A percentile compares a stretch with the other conserved stretches of the same genome.
These are phyloP conservation scores for Choloepus hoffmanni DNA, from an alignment of 2,113 vertebrate species.

Conservation along the genomic window DNA sequence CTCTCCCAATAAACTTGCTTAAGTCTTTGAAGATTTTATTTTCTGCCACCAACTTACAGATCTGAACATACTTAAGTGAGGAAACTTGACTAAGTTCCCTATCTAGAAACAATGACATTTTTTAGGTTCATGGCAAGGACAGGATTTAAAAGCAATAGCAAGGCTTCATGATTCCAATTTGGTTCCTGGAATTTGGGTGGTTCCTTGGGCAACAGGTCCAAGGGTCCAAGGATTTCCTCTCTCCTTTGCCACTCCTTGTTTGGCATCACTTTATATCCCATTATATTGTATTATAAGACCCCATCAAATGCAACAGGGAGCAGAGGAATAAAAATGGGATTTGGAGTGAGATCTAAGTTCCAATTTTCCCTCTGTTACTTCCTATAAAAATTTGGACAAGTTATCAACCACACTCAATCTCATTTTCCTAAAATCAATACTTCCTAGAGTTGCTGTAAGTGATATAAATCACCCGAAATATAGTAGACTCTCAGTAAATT, in stretches of 20 bases:
- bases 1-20: slow-evolving; percentile 59
- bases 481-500: background rate
- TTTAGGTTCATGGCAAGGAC: slow-evolving; percentile 50
- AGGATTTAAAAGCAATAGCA: slow-evolving; percentile 39
- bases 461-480: background rate
- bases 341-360: background rate
- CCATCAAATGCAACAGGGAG: background rate
- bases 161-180: background rate
- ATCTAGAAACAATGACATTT: slow-evolving; percentile 27
- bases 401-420: background rate
- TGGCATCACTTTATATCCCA: background rate
- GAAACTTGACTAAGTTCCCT: background rate
- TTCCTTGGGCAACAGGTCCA: background rate
- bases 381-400: background rate
- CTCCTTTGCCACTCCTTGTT: background rate
- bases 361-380: slow-evolving; percentile 1
- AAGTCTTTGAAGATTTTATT: slow-evolving; percentile 76
- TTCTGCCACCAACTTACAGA: slow-evolving; percentile 52
- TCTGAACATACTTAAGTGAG: slow-evolving; percentile 58
- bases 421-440: slow-evolving; percentile 3
- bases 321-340: background rate
- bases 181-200: slow-evolving; percentile 33
- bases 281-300: background rate
- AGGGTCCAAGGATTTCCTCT: background rate
- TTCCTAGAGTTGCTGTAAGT: slow-evolving; percentile 11